phyloP scores from a whole-genome alignment of 2,888 invertebrate species.

The Glaucopsyche alexis region DNA sequence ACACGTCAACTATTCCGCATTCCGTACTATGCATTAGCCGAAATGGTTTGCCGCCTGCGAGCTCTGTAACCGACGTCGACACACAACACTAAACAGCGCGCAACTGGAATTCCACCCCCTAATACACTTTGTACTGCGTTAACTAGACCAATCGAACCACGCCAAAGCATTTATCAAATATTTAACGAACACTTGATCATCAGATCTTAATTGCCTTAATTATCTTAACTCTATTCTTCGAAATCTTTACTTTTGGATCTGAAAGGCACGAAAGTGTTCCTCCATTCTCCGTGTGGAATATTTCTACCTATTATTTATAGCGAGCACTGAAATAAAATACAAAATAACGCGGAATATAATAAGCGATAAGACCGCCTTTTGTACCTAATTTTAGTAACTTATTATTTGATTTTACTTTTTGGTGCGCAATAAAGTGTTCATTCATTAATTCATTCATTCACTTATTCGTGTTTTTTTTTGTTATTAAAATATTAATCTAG shows the following conservation, averaged over 20 bases:
- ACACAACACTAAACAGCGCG: conserved; percentile 55
- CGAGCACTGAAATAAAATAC: not conserved
- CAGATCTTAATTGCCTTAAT: not conserved
- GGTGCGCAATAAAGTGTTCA: too few relatives aligned
- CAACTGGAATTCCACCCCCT: conserved; percentile 64
- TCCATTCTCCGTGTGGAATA: not conserved
- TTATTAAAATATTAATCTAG: conserved; percentile 21
- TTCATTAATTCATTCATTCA: too few relatives aligned
- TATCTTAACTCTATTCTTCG: not conserved
- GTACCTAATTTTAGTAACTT: too few relatives aligned
- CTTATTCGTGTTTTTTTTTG: conserved; percentile 10
- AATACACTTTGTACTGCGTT: conserved; percentile 54
- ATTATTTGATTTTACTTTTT: too few relatives aligned
- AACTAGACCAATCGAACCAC: conserved; percentile 30
- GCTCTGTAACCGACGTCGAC: conserved; percentile 56
- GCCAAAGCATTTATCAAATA: not conserved
- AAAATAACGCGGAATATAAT: not conserved
- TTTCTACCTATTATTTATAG: not conserved
- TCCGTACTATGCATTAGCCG: conserved; percentile 58
- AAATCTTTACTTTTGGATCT: not conserved
- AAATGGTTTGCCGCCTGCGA: conserved; percentile 60
- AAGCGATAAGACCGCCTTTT: too few relatives aligned
- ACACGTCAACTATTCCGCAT: conserved; percentile 62
- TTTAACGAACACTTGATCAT: not conserved
- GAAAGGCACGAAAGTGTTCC: not conserved